These are phyloP conservation scores for Dallia pectoralis DNA, from an alignment of 2,797 vertebrate species.

Conservation along the genomic window DNA sequence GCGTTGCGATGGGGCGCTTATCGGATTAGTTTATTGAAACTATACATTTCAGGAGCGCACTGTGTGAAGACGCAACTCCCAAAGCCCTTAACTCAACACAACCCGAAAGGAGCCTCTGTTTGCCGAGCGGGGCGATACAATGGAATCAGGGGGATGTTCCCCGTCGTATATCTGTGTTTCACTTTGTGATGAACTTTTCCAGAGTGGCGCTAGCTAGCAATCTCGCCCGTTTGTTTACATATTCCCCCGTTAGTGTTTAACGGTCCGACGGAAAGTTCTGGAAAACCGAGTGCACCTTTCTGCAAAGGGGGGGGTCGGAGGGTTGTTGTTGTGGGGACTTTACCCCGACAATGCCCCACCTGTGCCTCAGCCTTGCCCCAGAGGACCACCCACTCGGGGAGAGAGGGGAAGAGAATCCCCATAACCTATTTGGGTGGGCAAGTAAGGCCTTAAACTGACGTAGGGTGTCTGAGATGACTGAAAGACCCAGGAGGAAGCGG, in stretches of 20 bases:
- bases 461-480: conserved; percentile 76
- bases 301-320: conserved; percentile 54
- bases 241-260: conserved; percentile 60
- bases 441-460: conserved; percentile 75
- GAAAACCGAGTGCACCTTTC: conserved; percentile 71
- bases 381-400: conserved; percentile 83
- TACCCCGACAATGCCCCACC: conserved; percentile 83
- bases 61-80: conserved; percentile 11
- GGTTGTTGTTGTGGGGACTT: conserved; percentile 56
- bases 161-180: conserved; percentile 31
- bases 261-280: conserved; percentile 63
- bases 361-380: conserved; percentile 80
- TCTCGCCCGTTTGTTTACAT: conserved; percentile 52
- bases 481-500: conserved; percentile 65
- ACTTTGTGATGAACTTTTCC: conserved; percentile 36
- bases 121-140: conserved; percentile 11
- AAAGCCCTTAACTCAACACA: background rate
- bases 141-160: background rate
- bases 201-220: conserved; percentile 19
- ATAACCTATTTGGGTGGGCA: conserved; percentile 86
- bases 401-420: conserved; percentile 72
- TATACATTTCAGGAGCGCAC: conserved; percentile 16
- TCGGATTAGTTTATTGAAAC: conserved; percentile 4
- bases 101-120: conserved; percentile 3
- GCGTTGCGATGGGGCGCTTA: conserved; percentile 24